phyloP scores from a whole-genome alignment of 2,888 invertebrate genomes.

The Geophilus truncorum region DNA sequence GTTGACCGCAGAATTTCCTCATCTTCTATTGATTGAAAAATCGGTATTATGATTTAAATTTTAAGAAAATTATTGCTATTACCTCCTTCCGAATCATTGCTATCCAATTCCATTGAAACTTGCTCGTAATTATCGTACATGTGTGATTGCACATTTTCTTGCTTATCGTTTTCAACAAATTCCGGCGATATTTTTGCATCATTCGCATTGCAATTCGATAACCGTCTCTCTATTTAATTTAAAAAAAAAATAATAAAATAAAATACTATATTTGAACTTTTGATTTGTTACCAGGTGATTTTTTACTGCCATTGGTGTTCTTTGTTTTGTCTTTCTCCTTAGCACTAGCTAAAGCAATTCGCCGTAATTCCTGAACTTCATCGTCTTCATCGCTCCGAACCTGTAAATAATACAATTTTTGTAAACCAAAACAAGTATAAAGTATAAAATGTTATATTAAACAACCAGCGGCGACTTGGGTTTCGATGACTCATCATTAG shows the following conservation, averaged over 20 bases:
- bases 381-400: slow-evolving; percentile 30
- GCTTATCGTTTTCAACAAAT: neutral
- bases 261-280: neutral
- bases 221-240: neutral
- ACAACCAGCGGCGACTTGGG: neutral
- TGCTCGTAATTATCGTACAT: slow-evolving; percentile 37
- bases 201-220: neutral
- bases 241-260: neutral
- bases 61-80: neutral
- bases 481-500: neutral
- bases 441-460: neutral
- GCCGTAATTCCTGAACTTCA: slow-evolving; percentile 33
- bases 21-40: neutral
- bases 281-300: neutral
- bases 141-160: neutral
- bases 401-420: neutral
- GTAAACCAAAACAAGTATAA: neutral
- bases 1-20: neutral
- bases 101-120: slow-evolving; percentile 37
- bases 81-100: neutral
- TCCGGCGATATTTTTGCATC: neutral
- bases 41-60: neutral
- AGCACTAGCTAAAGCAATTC: slow-evolving; percentile 35
- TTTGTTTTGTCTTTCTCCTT: neutral
- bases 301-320: neutral